Base-by-base conservation (phyloP, 2,113 vertebrate species). In the Festucalex cinctus region DNA sequence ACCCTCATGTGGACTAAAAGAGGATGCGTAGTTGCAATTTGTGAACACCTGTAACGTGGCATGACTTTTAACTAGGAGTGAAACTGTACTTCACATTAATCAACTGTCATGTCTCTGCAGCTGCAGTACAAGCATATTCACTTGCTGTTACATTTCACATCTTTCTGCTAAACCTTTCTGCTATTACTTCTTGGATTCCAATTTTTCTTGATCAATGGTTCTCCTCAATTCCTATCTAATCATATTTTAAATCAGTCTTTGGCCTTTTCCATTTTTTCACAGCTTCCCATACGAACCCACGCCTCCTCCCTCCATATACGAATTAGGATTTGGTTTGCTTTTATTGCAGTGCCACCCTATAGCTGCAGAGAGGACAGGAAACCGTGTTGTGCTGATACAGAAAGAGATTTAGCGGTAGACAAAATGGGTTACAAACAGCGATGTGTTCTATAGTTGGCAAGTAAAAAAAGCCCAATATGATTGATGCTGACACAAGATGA, bases 31-130 rank as follows among this genome's bases (percentile, higher is more conserved):
- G 35, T 32, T 74, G 71, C 78, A 70, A 85, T 88, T 78, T 86
- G 81, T 81, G 78, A 74, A 74, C 53, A 20, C 63, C 65, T 28
- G 56, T 75, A 66, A 83, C 80, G 67, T 69, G 65, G 48, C 9
- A 37, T 53, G 24, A 66, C 36, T 35, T 74, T 80, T 77, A 69
- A 79, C 82, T 68, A 41, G 68, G 79, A 74, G 43, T 76, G 68
- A 63, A 78, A 13, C 58, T 43, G 10, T 72, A 66, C 70, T 78
- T 80, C 75, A 75, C 78, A 78, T 82, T 83, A 66, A 71, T 80
- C 83, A 83, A 63, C 73, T 35, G 65, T 65, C 71, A 83, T 81
- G 87, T 83, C 83, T 79, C 86, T 63, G 76, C 76, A 56, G 70
- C 71, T 2, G 28, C 28, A 32, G 28, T 67, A 69, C 72, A 69